Base-by-base conservation (phyloP, 1,140 invertebrate species). In the Dryas iulia region DNA sequence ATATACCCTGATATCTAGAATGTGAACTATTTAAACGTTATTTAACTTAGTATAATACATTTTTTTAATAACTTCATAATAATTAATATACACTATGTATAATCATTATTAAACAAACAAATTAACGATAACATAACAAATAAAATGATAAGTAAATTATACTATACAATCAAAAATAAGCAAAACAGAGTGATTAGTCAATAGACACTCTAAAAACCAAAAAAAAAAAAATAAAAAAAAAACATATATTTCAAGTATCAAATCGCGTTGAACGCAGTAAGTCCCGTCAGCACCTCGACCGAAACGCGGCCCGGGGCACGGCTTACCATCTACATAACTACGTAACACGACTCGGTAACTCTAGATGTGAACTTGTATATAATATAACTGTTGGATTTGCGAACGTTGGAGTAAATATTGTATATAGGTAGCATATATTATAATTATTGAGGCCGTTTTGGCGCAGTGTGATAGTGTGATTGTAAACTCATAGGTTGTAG, bases 291-390 rank as follows among this genome's bases (percentile, higher is more conserved):
- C 74, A 71, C 63, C 71, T 73, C 73, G 73, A 69, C 71, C 76
- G 74, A 77, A 72, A 79, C 76, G 74, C 83, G 79, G 78, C 79
- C 78, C 81, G 79, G 76, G 81, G 77, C 79, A 74, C 76, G 54
- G 52, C 54, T 66, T 60, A 66, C 52, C 52, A 18, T 31, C 57
- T 59, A 69, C 66, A 69, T 56, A 69, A 31, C 66, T 67, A 67
- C 57, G 28, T 47, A 62, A 62, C 59, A 62, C 59, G 59, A 62
- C 35, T 62, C 59, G 59, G 59, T 62, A 62, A 62, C 59, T 62
- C 59, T 62, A 62, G 59, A 61, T 28, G 59, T 33, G 33, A 26
- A 24, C 33, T 21, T 14, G 39, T 47, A 47, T 47, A 47, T 39
- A 39, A 39, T 39, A 39, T 47, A 47, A 47, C 39, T 47, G 39